phyloP scores from a whole-genome alignment of 1,140 invertebrate species.

The Papilio polytes region DNA sequence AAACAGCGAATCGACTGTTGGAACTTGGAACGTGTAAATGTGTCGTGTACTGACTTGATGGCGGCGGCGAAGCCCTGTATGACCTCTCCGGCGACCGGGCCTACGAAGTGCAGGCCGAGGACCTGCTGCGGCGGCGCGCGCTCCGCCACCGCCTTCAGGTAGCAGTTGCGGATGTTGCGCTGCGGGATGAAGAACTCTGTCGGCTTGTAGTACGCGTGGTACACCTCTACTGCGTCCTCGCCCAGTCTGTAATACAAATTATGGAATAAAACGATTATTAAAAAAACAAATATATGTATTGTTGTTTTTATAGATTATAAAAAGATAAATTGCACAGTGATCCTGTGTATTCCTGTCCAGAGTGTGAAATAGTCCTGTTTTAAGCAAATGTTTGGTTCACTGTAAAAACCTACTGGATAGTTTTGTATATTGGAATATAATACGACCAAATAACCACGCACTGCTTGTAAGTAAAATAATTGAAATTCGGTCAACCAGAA shows the following conservation, averaged over 20 bases:
- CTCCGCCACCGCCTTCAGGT: constrained; percentile 90
- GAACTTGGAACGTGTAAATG: neutral
- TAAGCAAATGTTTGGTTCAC: too few relatives aligned
- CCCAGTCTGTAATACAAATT: constrained; percentile 77
- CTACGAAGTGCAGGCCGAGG: constrained; percentile 97
- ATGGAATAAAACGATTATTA: neutral
- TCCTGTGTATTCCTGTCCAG: too few relatives aligned
- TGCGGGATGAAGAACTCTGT: constrained; percentile 98
- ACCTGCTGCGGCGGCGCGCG: constrained; percentile 90
- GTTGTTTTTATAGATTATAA: too few relatives aligned
- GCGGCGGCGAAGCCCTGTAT: constrained; percentile 97
- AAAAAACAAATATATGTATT: neutral
- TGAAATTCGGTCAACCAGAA: too few relatives aligned
- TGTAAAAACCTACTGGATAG: too few relatives aligned
- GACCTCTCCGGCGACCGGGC: constrained; percentile 98
- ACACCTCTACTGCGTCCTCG: constrained; percentile 91
- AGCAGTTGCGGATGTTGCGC: constrained; percentile 90
- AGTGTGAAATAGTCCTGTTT: too few relatives aligned
- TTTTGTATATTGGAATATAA: too few relatives aligned
- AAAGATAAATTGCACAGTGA: too few relatives aligned
- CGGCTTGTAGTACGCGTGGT: constrained; percentile 97
- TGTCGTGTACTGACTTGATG: constrained; percentile 86
- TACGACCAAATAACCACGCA: too few relatives aligned
- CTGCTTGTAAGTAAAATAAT: too few relatives aligned
- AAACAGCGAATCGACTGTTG: too few relatives aligned